Conservation (phyloP, 2,888 invertebrate species). For the Incurvaria masculella region DNA sequence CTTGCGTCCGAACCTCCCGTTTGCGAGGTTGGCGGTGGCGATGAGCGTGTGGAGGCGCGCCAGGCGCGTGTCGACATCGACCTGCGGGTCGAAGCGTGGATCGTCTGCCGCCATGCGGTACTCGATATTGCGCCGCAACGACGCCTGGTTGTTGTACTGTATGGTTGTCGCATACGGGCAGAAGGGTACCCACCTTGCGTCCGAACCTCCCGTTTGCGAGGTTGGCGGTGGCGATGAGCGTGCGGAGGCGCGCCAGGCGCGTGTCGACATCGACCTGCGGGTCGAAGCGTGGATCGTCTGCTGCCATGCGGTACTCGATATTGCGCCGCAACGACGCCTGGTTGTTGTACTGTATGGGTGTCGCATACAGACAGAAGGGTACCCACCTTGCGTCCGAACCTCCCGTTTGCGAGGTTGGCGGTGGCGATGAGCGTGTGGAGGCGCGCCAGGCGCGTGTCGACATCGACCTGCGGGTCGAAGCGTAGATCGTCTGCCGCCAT, state of each 20-base stretch:
- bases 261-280: slow-evolving; percentile 47
- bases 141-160: slow-evolving; percentile 39
- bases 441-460: slow-evolving; percentile 43
- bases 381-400: slow-evolving; percentile 71
- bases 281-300: slow-evolving; percentile 50
- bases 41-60: slow-evolving; percentile 50
- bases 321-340: slow-evolving; percentile 39
- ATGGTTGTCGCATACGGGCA: too few relatives aligned
- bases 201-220: slow-evolving; percentile 77
- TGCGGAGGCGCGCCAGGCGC: slow-evolving; percentile 43
- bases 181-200: too few relatives aligned
- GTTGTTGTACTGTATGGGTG: slow-evolving; percentile 38
- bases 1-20: slow-evolving; percentile 73
- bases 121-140: slow-evolving; percentile 43
- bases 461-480: slow-evolving; percentile 48
- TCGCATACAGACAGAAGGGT: too few relatives aligned
- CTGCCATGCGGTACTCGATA: slow-evolving; percentile 50
- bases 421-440: slow-evolving; percentile 58
- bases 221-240: slow-evolving; percentile 67
- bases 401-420: slow-evolving; percentile 75
- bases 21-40: slow-evolving; percentile 75
- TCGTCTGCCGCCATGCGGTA: slow-evolving; percentile 52
- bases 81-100: slow-evolving; percentile 49
- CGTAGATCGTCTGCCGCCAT: slow-evolving; percentile 52
- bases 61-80: slow-evolving; percentile 44